phyloP scores from a whole-genome alignment of 2,888 invertebrate species.

The Rhopalosiphum nymphaeae region DNA sequence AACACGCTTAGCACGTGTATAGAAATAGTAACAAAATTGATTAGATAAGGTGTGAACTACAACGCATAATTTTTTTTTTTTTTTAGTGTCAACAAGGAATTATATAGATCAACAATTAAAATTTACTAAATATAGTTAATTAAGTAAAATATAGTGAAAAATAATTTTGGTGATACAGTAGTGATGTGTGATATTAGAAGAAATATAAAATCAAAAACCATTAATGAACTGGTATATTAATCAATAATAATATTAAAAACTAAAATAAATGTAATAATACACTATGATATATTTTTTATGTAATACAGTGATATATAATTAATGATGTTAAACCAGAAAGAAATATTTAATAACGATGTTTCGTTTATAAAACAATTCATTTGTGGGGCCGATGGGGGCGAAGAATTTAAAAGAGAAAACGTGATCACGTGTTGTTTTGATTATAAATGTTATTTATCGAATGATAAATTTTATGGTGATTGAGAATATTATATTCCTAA shows the following conservation, averaged over 20 bases:
- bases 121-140: background rate
- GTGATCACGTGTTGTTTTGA: background rate
- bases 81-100: background rate
- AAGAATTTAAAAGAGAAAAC: background rate
- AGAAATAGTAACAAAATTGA: background rate
- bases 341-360: background rate
- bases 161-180: no score
- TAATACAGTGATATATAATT: background rate
- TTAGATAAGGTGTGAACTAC: background rate
- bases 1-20: background rate
- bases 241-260: background rate
- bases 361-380: background rate
- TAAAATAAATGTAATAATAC: background rate
- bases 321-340: background rate
- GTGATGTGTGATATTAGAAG: background rate
- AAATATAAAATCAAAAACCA: background rate
- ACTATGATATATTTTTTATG: background rate
- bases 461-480: background rate
- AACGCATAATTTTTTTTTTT: background rate
- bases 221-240: background rate
- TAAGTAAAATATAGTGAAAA: background rate
- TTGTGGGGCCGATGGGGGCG: no score
- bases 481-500: background rate
- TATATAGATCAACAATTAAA: background rate
- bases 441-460: background rate